Percentiles rank a stretch among this genome's conserved stretches.
Conservation (phyloP, 64 coral and sea anemone species). For the Porites lutea region DNA sequence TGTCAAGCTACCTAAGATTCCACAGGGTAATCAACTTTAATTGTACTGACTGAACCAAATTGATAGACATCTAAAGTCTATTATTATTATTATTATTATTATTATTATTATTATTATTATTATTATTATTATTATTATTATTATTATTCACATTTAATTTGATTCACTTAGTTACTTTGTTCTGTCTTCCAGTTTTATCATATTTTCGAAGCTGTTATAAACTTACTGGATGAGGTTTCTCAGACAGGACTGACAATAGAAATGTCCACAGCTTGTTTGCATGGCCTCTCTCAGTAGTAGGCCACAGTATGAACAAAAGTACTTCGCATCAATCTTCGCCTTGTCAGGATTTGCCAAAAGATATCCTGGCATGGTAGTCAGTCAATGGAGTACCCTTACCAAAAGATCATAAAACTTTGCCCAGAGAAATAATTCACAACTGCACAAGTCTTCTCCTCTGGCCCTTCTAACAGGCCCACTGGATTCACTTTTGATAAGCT, state of each 20-base stretch:
- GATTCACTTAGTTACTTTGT: no score
- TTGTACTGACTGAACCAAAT: no score
- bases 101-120: not conserved
- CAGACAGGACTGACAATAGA: not conserved
- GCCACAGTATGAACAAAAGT: slow-evolving; percentile 10
- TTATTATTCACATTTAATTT: no score
- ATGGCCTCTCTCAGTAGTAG: not conserved
- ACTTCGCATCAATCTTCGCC: not conserved
- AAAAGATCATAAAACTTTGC: not conserved
- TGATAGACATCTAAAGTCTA: not conserved
- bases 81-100: not conserved
- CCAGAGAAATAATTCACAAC: not conserved
- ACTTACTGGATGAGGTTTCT: not conserved
- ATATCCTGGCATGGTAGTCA: not conserved
- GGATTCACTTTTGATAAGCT: not conserved
- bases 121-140: not conserved
- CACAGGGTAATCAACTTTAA: no score
- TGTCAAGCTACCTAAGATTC: no score
- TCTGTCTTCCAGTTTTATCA: no score
- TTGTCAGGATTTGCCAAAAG: slow-evolving; percentile 2
- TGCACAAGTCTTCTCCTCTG: slow-evolving; percentile 2
- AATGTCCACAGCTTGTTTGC: slow-evolving; percentile 9
- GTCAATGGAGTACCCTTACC: not conserved
- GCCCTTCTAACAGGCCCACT: not conserved
- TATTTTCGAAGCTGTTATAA: not conserved